Percentiles rank a stretch among this genome's conserved stretches.
These are phyloP conservation scores for Apus apus DNA, from an alignment of 2,113 vertebrate genomes.

Conservation along the genomic window DNA sequence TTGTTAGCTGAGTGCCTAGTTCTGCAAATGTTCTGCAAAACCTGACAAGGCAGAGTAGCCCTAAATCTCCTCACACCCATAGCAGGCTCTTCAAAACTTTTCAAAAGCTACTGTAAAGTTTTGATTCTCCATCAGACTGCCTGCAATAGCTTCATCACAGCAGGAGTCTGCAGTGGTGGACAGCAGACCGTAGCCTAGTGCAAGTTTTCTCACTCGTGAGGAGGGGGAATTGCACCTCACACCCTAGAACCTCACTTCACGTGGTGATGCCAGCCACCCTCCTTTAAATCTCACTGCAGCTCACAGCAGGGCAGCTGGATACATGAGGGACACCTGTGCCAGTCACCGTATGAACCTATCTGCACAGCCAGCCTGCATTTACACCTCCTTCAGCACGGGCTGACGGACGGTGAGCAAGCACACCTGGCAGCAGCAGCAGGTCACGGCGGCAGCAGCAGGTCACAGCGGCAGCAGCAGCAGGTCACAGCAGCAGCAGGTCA, in stretches of 20 bases:
- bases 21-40: neutral
- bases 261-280: fast-evolving
- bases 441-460: too few species aligned
- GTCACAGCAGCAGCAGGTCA: too few species aligned
- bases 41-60: neutral
- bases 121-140: neutral
- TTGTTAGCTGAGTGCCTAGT: neutral
- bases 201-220: neutral
- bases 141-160: neutral
- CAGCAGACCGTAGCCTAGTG: fast-evolving
- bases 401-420: fast-evolving
- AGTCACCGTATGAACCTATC: neutral
- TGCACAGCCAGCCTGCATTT: neutral
- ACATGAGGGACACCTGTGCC: neutral
- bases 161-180: neutral
- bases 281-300: neutral
- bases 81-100: neutral
- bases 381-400: neutral
- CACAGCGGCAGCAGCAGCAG: too few species aligned
- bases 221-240: neutral
- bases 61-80: fast-evolving
- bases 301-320: neutral
- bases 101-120: neutral
- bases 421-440: too few species aligned
- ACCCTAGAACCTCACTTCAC: neutral